Evolutionary conservation across 2,888 invertebrate genomes (phyloP), one percentile per base, ranked within the genome.

Genomic region (Drosophila paucipuncta): DNA sequence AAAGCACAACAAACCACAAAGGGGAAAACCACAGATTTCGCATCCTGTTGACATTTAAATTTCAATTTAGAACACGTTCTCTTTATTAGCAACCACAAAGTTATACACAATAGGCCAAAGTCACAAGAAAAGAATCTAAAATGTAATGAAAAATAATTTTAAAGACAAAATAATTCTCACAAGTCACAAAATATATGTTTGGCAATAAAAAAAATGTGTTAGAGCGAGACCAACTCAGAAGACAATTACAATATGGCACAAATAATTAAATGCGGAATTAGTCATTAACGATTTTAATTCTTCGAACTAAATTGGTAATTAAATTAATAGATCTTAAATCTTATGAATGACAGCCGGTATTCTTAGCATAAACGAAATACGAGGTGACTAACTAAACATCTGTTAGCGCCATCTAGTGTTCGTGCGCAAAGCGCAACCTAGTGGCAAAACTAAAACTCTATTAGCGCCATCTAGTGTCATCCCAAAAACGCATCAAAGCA

Each of bases 31-130:
- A 58, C 33, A 7, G 49, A 18, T 50, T 30, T 28, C 25, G 50
- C 57, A 69, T 78, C 79, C 75, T 79, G 49, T 77, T 47, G 49
- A 43, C 66, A 52, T 75, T 74, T 43, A 30, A 47, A 37, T 31
- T 33, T 41, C 7, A 41, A 74, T 74, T 59, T 41, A 54, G 52
- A 79, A 65, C 57, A 10, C 35, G 53, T 69, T 68, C 43, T 25
- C 11, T 39, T 50, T 18, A 28, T 53, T 61, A 22, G 16, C 22
- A 70, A 66, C 70, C 80, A 35, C 60, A 69, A 79, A 50, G 10
- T 43, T 49, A 57, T 74, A 63, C 60, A 47, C 55, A 6, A 43
- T 28, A 9, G 53, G 30, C n/a, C 18, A 28, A 54, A 22, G 30
- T 28, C 22, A 31, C 35, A 25, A 53, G 7, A 33, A 33, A 49